Conservation (phyloP, 2,888 invertebrate species). For the Minunthozetes semirufus region DNA sequence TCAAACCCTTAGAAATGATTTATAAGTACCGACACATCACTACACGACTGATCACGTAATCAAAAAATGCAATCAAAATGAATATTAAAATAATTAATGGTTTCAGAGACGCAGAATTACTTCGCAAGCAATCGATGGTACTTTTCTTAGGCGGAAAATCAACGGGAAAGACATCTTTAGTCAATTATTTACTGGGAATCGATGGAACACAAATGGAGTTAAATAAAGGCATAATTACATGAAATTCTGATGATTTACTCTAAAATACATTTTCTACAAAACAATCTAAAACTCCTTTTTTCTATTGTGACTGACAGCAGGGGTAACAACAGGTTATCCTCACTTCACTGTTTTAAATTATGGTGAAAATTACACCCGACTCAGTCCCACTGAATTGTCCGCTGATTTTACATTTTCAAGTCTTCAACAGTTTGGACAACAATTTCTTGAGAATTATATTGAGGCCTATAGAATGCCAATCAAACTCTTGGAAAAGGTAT, state of each 20-base stretch:
- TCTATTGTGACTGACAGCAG: not conserved
- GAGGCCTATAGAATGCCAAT: conserved; percentile 71
- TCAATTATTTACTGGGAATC: conserved; percentile 78
- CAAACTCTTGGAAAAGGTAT: conserved; percentile 78
- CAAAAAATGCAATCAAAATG: not conserved
- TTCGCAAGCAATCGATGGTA: conserved; percentile 75
- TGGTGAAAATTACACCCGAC: conserved; percentile 55
- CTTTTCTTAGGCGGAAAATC: conserved; percentile 95
- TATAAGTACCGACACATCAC: conserved; percentile 88
- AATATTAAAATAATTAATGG: no score
- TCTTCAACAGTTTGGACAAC: conserved; percentile 89
- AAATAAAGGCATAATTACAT: conserved; percentile 84
- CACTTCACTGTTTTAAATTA: conserved; percentile 65
- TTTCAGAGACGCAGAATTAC: conserved; percentile 75
- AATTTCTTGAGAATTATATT: conserved; percentile 69
- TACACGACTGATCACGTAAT: conserved; percentile 60
- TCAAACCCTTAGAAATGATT: conserved; percentile 79
- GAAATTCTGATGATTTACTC: no score
- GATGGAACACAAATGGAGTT: conserved; percentile 59
- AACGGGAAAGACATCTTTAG: conserved; percentile 87
- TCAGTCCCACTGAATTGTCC: conserved; percentile 79
- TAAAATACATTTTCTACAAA: no score
- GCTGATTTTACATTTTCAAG: conserved; percentile 91
- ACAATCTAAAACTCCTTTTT: no score
- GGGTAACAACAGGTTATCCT: not conserved